Percentiles rank a stretch among this genome's conserved stretches.
phyloP scores from a whole-genome alignment of 1,140 invertebrate species.

The Himalopsyche phryganea region DNA sequence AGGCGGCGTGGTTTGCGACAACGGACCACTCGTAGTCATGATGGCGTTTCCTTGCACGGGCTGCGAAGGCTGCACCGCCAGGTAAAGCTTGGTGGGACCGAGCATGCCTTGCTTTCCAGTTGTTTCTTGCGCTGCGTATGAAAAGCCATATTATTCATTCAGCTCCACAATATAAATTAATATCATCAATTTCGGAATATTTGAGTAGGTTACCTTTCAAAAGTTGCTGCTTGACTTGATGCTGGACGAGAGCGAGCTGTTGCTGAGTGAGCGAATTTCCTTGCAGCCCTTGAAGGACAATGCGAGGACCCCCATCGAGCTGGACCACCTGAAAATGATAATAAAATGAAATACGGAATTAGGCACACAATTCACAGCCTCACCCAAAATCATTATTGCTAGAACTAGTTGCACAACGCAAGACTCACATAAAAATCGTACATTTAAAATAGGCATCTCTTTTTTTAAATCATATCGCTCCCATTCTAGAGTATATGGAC shows the following conservation, averaged over 20 bases:
- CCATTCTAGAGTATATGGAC: too few relatives aligned
- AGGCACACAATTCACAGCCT: not conserved
- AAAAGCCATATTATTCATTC: conserved; percentile 14
- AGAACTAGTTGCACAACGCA: too few relatives aligned
- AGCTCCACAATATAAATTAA: not conserved
- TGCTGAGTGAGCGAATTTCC: conserved; percentile 76
- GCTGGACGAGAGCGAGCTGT: conserved; percentile 74
- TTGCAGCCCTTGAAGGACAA: conserved; percentile 78
- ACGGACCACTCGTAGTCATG: conserved; percentile 32
- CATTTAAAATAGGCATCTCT: too few relatives aligned
- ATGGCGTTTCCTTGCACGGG: conserved; percentile 21
- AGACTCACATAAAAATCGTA: too few relatives aligned
- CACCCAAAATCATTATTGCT: too few relatives aligned
- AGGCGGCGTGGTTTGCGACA: conserved; percentile 47
- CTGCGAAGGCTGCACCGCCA: conserved; percentile 69
- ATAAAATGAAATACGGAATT: conserved; percentile 8
- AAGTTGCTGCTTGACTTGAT: conserved; percentile 83
- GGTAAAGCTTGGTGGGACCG: conserved; percentile 79
- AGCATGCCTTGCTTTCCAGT: conserved; percentile 77
- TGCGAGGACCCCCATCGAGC: conserved; percentile 75
- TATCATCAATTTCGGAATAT: too few relatives aligned
- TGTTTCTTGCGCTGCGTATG: conserved; percentile 65
- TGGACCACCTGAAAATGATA: conserved; percentile 64
- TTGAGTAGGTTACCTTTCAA: conserved; percentile 63
- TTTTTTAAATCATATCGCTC: too few relatives aligned